Evolutionary conservation across 2,888 invertebrate genomes (phyloP).

Genomic region (Biston stratarius): DNA sequence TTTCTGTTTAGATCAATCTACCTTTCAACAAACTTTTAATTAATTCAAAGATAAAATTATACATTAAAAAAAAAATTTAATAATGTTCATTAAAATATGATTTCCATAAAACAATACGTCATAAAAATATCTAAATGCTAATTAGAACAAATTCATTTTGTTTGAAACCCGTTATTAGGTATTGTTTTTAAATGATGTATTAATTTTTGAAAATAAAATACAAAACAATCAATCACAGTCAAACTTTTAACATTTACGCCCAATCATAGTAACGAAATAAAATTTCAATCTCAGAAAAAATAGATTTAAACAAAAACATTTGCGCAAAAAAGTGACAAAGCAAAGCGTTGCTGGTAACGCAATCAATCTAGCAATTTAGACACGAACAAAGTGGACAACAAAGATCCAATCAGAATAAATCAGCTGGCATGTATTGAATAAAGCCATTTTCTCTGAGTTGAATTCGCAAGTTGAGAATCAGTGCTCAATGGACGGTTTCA

Average conservation of each 20-base stretch:
- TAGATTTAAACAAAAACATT: constrained; percentile 24
- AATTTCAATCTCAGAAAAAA: constrained; percentile 27
- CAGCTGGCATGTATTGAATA: constrained; percentile 44
- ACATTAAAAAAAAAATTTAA: too few species aligned
- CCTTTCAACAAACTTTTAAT: too few species aligned
- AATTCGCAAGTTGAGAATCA: constrained; percentile 42
- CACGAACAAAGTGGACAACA: constrained; percentile 43
- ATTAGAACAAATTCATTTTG: too few species aligned
- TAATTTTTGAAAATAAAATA: neutral
- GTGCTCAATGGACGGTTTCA: constrained; percentile 25
- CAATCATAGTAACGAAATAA: constrained; percentile 5
- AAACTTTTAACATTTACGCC: neutral
- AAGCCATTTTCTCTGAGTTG: constrained; percentile 47
- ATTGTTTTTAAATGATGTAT: neutral
- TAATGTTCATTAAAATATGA: too few species aligned
- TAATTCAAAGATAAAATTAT: too few species aligned
- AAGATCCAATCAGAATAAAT: constrained; percentile 49
- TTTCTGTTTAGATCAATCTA: too few species aligned
- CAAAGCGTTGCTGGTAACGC: constrained; percentile 40
- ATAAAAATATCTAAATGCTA: too few species aligned
- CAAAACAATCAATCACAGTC: neutral
- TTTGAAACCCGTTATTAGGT: neutral
- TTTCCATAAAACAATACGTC: too few species aligned
- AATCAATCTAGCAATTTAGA: constrained; percentile 44
- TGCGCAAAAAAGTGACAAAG: constrained; percentile 22